These are phyloP conservation scores for Drosophila melanosoma DNA, from an alignment of 2,888 invertebrate species.

Conservation along the genomic window DNA sequence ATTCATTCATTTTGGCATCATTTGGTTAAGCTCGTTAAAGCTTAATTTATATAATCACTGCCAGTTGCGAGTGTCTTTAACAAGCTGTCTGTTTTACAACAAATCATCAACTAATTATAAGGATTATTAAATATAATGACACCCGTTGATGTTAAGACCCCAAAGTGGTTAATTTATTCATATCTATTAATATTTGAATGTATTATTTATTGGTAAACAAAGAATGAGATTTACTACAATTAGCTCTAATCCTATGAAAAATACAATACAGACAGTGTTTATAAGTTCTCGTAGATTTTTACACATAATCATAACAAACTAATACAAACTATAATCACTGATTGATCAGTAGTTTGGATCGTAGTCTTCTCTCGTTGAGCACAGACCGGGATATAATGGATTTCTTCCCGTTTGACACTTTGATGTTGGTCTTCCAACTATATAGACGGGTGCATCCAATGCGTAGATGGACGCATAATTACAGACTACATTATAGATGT, in stretches of 20 bases:
- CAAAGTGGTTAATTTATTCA: constrained; percentile 37
- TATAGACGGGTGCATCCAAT: constrained; percentile 80
- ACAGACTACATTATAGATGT: constrained; percentile 83
- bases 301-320: constrained; percentile 55
- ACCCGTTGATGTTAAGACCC: constrained; percentile 23
- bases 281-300: constrained; percentile 59
- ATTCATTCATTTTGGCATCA: constrained; percentile 56
- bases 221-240: constrained; percentile 39
- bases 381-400: constrained; percentile 82
- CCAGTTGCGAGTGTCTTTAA: constrained; percentile 13
- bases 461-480: constrained; percentile 84
- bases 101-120: constrained; percentile 58
- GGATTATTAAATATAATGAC: constrained; percentile 45
- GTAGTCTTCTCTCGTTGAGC: constrained; percentile 78
- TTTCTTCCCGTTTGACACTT: constrained; percentile 81
- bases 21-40: constrained; percentile 55
- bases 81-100: constrained; percentile 49
- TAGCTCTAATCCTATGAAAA: constrained; percentile 54
- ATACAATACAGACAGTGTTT: constrained; percentile 51
- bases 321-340: constrained; percentile 3
- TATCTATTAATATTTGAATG: constrained; percentile 34
- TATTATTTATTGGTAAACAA: constrained; percentile 56
- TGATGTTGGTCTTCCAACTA: constrained; percentile 75
- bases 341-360: constrained; percentile 81
- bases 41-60: constrained; percentile 56